phyloP scores from a whole-genome alignment of 2,113 vertebrate species.

The Vombatus ursinus region DNA sequence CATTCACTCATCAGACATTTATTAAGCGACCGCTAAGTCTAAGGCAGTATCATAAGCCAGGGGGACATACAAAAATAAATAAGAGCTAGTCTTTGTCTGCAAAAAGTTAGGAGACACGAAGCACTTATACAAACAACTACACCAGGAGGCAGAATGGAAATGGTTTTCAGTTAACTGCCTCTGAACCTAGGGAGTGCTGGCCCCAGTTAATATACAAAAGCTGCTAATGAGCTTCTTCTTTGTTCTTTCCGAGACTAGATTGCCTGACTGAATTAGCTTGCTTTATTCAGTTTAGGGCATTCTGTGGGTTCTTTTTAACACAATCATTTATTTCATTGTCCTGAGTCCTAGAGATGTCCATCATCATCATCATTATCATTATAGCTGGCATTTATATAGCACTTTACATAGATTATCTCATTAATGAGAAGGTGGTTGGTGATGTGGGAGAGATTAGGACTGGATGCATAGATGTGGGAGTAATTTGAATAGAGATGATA shows the following conservation, averaged over 20 bases:
- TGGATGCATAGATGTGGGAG: neutral
- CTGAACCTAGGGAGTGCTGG: neutral
- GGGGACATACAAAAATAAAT: neutral
- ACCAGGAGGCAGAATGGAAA: neutral
- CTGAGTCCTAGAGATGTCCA: neutral
- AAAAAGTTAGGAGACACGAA: neutral
- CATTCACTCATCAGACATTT: neutral
- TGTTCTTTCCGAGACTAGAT: neutral
- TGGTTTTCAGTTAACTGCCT: neutral
- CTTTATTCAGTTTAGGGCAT: neutral
- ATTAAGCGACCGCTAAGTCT: neutral
- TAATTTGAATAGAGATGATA: neutral
- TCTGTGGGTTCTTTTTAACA: neutral
- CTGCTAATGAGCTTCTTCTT: neutral
- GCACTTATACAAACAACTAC: neutral
- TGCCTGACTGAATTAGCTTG: neutral
- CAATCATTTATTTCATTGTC: neutral
- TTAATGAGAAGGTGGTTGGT: neutral
- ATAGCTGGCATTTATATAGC: neutral
- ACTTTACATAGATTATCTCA: slow-evolving; percentile 2
- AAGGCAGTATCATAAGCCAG: neutral
- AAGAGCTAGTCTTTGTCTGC: neutral
- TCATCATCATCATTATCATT: neutral
- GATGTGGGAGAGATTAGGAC: neutral
- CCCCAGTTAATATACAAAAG: neutral